Conservation (phyloP, 2,113 vertebrate species). For the Notechis scutatus region DNA sequence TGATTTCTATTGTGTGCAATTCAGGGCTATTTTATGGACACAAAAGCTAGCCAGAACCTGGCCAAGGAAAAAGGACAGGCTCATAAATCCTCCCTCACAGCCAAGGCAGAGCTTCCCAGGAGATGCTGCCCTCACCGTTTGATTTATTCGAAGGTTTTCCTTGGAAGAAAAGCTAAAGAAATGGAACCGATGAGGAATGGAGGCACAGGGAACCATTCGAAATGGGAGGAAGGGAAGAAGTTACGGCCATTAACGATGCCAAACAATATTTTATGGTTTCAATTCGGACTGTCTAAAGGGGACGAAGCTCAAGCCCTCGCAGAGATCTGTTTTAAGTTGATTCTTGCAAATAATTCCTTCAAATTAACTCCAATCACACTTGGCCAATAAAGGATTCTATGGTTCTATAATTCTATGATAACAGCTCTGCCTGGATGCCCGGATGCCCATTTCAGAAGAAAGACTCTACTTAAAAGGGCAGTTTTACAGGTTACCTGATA, state of each 20-base stretch:
- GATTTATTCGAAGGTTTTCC: slow-evolving; percentile 17
- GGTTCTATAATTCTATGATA: background rate
- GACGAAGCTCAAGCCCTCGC: slow-evolving; percentile 18
- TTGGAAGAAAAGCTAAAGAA: slow-evolving; percentile 21
- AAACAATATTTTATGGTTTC: slow-evolving; percentile 46
- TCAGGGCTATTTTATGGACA: background rate
- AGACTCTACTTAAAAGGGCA: slow-evolving; percentile 15
- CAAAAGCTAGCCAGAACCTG: background rate
- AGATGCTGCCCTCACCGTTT: background rate
- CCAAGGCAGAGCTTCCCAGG: background rate
- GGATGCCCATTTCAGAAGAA: background rate
- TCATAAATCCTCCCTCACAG: background rate
- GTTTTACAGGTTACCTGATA: slow-evolving; percentile 29
- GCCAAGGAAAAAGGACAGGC: background rate
- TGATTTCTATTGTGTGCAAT: no score
- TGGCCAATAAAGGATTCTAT: background rate
- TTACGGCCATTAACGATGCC: background rate
- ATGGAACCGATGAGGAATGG: background rate
- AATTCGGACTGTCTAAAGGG: slow-evolving; percentile 16
- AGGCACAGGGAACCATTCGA: background rate
- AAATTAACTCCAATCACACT: background rate
- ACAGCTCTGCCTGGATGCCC: background rate
- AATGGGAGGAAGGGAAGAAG: slow-evolving; percentile 11
- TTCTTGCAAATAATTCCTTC: background rate
- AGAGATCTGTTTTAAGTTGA: slow-evolving; percentile 24